Base-by-base conservation (phyloP, 2,888 invertebrate species). In the Nudaria mundana region DNA sequence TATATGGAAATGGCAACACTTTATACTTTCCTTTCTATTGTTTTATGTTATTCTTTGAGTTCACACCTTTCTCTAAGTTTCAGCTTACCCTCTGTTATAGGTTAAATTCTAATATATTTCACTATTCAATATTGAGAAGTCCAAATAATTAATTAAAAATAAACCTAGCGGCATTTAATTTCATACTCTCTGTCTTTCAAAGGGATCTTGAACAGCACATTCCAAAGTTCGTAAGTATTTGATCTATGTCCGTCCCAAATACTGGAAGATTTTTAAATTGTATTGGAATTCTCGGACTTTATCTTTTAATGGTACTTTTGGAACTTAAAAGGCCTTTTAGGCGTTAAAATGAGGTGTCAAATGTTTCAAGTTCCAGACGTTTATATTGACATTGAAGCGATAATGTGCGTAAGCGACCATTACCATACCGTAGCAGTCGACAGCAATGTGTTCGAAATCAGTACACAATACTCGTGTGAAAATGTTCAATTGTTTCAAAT, bases 321-420 rank as follows among this genome's bases (percentile, higher is more conserved):
- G 24, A 50, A 40, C 32, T 48, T 44, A 34, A 42, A 55, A 58
- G 37, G 44, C 51, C 56, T n/a, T n/a, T n/a, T n/a, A n/a, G n/a
- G n/a, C n/a, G n/a, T n/a, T n/a, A n/a, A n/a, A n/a, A n/a, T n/a
- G n/a, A n/a, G 51, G 44, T 34, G 31, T 47, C 41, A 40, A 30
- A 25, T 45, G 46, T 13, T 12, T 46, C 44, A 44, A 52, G 53
- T 12, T 46, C 44, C 44, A 52, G 53, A 55, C 49, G 49, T 58
- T 56, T 50, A 24, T 26, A 22, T 3, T 37, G 35, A 56, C 51
- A 52, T 56, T 54, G 51, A 52, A 59, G 52, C 48, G 55, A 63
- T 44, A 22, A 43, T 41, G 52, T 44, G 40, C n/a, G n/a, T n/a
- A n/a, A n/a, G n/a, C n/a, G n/a, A n/a, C n/a, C n/a, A n/a, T n/a